Conservation (phyloP, 2,113 vertebrate genomes). For the Callaeas wilsoni region DNA sequence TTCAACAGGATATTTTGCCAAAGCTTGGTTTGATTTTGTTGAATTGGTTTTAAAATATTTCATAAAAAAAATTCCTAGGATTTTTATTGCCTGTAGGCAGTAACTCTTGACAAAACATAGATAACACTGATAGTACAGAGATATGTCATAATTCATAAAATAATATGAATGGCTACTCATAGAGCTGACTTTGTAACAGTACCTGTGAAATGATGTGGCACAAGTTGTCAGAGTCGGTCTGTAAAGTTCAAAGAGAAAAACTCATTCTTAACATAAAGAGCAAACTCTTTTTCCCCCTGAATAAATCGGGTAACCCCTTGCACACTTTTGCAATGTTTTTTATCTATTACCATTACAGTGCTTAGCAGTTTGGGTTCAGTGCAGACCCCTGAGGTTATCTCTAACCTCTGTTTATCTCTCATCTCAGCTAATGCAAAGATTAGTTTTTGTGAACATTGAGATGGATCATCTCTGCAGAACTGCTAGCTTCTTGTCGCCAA, state of each 20-base stretch:
- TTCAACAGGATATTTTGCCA: neutral
- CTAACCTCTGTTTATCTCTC: neutral
- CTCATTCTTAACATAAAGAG: neutral
- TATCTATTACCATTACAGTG: neutral
- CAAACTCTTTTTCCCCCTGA: neutral
- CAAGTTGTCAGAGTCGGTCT: neutral
- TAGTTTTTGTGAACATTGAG: neutral
- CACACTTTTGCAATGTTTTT: neutral
- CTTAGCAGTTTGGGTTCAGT: neutral
- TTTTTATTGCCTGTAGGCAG: neutral
- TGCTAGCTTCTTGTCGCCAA: neutral
- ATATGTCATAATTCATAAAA: neutral
- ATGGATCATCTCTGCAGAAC: neutral
- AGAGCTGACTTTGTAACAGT: neutral
- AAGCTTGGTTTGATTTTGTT: neutral
- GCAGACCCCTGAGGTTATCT: neutral
- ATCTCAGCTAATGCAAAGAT: neutral
- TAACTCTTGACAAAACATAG: neutral
- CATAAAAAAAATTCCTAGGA: neutral
- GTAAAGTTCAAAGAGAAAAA: neutral
- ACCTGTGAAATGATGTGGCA: neutral
- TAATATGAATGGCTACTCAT: neutral
- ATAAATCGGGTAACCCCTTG: neutral
- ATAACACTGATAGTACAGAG: neutral
- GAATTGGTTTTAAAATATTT: neutral